These are phyloP conservation scores for Bedellia somnulentella DNA, from an alignment of 2,888 invertebrate genomes.

Conservation along the genomic window DNA sequence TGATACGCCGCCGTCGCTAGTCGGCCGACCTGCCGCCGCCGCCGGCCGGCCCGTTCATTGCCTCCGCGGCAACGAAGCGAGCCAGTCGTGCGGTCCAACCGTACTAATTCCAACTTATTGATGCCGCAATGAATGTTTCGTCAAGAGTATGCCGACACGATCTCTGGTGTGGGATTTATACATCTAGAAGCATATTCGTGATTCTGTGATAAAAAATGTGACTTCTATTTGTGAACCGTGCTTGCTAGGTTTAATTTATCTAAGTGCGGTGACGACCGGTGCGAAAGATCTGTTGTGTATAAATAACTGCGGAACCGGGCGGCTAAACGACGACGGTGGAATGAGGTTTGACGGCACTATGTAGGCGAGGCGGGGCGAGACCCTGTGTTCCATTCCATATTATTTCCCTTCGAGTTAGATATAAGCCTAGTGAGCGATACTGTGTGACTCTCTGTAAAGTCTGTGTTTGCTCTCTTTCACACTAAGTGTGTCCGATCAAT, in stretches of 20 bases:
- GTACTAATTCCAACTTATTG: conserved; percentile 4
- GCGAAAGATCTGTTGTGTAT: conserved; percentile 61
- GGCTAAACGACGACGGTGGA: conserved; percentile 56
- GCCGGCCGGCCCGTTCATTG: conserved; percentile 66
- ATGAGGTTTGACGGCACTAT: conserved; percentile 60
- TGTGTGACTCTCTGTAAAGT: conserved; percentile 26
- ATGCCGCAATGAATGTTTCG: too few species aligned
- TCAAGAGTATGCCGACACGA: too few species aligned
- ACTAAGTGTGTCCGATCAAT: too few species aligned
- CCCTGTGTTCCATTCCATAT: conserved; percentile 58
- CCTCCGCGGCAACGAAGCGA: conserved; percentile 65
- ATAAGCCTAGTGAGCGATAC: conserved; percentile 45
- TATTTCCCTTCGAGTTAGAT: conserved; percentile 55
- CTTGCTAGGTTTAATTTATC: conserved; percentile 30
- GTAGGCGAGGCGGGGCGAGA: conserved; percentile 57
- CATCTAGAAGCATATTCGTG: too few species aligned
- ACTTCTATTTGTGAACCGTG: too few species aligned
- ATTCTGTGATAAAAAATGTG: too few species aligned
- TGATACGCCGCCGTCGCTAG: conserved; percentile 38
- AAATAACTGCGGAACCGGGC: conserved; percentile 61
- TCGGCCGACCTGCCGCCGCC: conserved; percentile 22
- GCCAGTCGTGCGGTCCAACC: conserved; percentile 36
- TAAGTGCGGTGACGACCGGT: conserved; percentile 56
- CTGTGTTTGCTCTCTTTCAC: too few species aligned
- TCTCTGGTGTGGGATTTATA: too few species aligned